These are phyloP conservation scores for Tetramorium simillimum DNA, from an alignment of 1,140 invertebrate species.

Conservation along the genomic window DNA sequence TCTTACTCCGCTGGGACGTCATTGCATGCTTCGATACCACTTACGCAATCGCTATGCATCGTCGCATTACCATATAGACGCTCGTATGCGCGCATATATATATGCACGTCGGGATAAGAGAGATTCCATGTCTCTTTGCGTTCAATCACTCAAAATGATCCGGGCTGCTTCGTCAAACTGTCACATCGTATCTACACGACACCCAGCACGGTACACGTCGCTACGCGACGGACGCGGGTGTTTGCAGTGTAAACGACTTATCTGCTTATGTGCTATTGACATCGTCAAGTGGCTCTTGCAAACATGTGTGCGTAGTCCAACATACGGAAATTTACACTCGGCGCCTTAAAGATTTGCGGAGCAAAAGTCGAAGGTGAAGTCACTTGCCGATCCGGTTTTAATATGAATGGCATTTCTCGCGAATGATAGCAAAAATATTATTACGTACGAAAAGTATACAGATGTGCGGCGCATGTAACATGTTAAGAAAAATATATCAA, in stretches of 20 bases:
- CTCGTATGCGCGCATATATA: neutral
- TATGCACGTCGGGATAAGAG: conserved; percentile 41
- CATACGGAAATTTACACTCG: conserved; percentile 38
- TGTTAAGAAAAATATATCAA: neutral
- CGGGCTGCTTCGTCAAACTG: conserved; percentile 61
- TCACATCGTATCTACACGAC: conserved; percentile 36
- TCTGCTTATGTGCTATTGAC: conserved; percentile 68
- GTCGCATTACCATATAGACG: conserved; percentile 17
- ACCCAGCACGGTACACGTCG: conserved; percentile 3
- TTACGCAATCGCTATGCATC: conserved; percentile 13
- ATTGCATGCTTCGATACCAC: conserved; percentile 3
- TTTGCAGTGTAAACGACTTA: conserved; percentile 70
- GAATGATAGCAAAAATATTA: neutral
- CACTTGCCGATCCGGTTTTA: neutral
- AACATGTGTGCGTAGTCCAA: conserved; percentile 43
- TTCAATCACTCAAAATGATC: conserved; percentile 59
- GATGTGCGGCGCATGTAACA: neutral
- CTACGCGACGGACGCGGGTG: conserved; percentile 28
- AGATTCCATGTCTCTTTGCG: conserved; percentile 48
- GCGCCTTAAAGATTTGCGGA: conserved; percentile 39
- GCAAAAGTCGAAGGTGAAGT: conserved; percentile 28
- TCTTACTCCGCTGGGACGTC: conserved; percentile 15
- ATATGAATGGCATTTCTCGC: neutral
- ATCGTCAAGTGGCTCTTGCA: conserved; percentile 55
- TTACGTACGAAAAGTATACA: neutral